A percentile compares a stretch with the other conserved stretches of the same genome.
phyloP scores from a whole-genome alignment of 2,888 invertebrate genomes.

The Nomada ferruginata region DNA sequence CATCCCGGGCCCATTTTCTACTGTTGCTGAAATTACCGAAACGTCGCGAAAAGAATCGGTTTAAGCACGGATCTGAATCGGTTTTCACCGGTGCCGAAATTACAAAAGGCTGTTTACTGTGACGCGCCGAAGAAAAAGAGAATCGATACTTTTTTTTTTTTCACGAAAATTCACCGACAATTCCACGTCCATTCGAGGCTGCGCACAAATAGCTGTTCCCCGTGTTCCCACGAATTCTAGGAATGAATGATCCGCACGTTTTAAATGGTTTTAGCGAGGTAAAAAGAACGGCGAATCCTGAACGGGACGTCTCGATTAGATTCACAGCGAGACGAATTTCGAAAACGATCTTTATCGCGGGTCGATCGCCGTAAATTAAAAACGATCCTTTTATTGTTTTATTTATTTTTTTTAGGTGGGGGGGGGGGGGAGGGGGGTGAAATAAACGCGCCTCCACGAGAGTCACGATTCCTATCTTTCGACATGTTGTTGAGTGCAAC shows the following conservation, averaged over 20 bases:
- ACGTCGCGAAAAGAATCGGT: slow-evolving; percentile 18
- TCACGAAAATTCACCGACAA: slow-evolving; percentile 1
- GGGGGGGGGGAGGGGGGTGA: too few species aligned
- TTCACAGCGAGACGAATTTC: slow-evolving; percentile 39
- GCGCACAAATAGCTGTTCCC: slow-evolving; percentile 11
- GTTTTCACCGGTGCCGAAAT: slow-evolving; percentile 8
- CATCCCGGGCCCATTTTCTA: slow-evolving; percentile 1
- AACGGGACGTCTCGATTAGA: slow-evolving; percentile 38
- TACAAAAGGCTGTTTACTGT: slow-evolving; percentile 32
- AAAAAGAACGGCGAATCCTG: slow-evolving; percentile 23
- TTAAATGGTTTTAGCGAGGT: slow-evolving; percentile 40
- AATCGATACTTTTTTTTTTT: slow-evolving; percentile 42
- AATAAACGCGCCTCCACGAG: slow-evolving; percentile 10
- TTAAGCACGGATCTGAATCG: slow-evolving; percentile 35
- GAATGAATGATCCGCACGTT: slow-evolving; percentile 20
- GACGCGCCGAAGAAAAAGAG: not conserved
- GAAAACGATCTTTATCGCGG: slow-evolving; percentile 12
- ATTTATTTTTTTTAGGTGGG: not conserved
- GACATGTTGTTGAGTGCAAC: not conserved
- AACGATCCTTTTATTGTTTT: slow-evolving; percentile 49
- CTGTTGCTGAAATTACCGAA: slow-evolving; percentile 13
- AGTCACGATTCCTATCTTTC: slow-evolving; percentile 15
- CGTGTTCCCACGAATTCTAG: slow-evolving; percentile 13
- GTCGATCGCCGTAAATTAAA: slow-evolving; percentile 43
- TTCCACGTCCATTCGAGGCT: slow-evolving; percentile 7